A percentile compares a stretch with the other conserved stretches of the same genome.
Conservation (phyloP, 1,140 invertebrate genomes). For the Leucophenga varia region DNA sequence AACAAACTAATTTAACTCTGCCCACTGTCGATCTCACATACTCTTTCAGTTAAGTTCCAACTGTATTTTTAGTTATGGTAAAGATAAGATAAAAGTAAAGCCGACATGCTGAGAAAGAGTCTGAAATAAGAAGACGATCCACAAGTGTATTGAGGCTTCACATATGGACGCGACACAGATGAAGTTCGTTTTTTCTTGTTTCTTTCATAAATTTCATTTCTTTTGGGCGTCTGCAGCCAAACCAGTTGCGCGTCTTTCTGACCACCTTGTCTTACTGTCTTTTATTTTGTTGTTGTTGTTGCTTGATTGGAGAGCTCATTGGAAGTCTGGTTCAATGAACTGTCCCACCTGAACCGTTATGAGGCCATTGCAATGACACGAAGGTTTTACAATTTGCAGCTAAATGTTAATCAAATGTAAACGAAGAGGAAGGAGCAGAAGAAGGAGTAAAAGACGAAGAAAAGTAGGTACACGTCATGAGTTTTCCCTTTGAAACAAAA, state of each 20-base stretch:
- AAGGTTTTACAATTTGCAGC: slow-evolving; percentile 26
- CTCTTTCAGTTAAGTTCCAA: neutral
- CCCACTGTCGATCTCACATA: too few species aligned
- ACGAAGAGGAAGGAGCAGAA: slow-evolving; percentile 7
- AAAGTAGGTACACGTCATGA: slow-evolving; percentile 32
- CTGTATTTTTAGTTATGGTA: neutral
- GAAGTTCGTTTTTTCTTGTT: slow-evolving; percentile 1
- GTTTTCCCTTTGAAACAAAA: slow-evolving; percentile 22
- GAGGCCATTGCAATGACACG: slow-evolving; percentile 11
- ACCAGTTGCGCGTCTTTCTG: slow-evolving; percentile 28
- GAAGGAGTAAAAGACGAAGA: neutral
- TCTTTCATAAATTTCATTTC: slow-evolving; percentile 4
- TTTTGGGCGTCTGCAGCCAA: slow-evolving; percentile 16
- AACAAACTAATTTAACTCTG: too few species aligned
- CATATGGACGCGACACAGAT: slow-evolving; percentile 1
- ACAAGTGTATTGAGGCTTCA: slow-evolving; percentile 2
- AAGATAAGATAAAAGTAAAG: slow-evolving; percentile 6
- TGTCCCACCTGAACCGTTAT: slow-evolving; percentile 20
- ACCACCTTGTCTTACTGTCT: too few species aligned
- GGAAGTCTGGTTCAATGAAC: slow-evolving; percentile 21
- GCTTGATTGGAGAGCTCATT: slow-evolving; percentile 18
- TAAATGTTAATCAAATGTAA: slow-evolving; percentile 33
- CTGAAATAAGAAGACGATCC: slow-evolving; percentile 12
- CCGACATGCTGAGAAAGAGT: neutral
- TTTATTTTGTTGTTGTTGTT: slow-evolving; percentile 8